Evolutionary conservation across 1,140 invertebrate species (phyloP).

Genomic region (Panulirus ornatus): DNA sequence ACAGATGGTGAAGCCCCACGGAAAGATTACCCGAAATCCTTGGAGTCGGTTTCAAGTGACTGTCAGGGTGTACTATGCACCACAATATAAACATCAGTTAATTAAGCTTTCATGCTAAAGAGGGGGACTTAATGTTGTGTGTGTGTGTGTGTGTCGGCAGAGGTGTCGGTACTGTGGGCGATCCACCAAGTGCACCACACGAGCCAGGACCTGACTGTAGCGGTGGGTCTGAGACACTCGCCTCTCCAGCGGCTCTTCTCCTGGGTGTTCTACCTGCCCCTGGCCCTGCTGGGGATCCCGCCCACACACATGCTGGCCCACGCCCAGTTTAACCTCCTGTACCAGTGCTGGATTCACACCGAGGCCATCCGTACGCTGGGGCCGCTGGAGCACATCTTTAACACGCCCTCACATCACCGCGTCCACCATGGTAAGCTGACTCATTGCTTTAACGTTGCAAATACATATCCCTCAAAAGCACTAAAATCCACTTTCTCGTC

Average conservation of each 20-base stretch:
- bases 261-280: constrained; percentile 91
- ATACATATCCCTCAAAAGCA: too few relatives aligned
- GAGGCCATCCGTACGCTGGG: constrained; percentile 87
- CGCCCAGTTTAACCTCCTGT: constrained; percentile 91
- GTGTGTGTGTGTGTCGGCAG: constrained; percentile 76
- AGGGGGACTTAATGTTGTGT: too few relatives aligned
- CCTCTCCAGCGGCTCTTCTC: constrained; percentile 88
- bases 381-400: constrained; percentile 90
- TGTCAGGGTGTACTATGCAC: too few relatives aligned
- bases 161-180: constrained; percentile 95
- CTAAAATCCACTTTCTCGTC: too few relatives aligned
- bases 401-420: constrained; percentile 92
- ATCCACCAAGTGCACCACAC: constrained; percentile 97
- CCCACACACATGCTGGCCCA: constrained; percentile 91
- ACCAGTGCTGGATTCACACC: constrained; percentile 96
- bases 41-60: too few relatives aligned
- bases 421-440: constrained; percentile 86
- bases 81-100: too few relatives aligned
- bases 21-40: too few relatives aligned
- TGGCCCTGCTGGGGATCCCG: constrained; percentile 87
- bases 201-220: constrained; percentile 95
- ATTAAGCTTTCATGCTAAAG: too few relatives aligned
- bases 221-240: constrained; percentile 91
- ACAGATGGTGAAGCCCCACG: too few relatives aligned
- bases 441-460: not conserved